Base-by-base conservation (phyloP, 2,888 invertebrate genomes). In the Bembecia ichneumoniformis region DNA sequence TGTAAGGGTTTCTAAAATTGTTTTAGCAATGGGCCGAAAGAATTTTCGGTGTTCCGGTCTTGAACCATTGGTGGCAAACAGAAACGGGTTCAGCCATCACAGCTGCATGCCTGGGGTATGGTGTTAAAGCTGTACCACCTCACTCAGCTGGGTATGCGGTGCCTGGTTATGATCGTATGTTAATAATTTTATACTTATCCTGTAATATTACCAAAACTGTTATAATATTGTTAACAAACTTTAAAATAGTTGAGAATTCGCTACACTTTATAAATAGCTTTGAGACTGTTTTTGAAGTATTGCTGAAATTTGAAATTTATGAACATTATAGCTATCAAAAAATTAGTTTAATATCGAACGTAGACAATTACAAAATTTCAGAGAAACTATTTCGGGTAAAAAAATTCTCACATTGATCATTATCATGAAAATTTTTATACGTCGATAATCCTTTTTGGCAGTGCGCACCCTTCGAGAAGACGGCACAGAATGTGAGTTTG, bases 11-110 rank as follows among this genome's bases (percentile, higher is more conserved):
- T 16, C 7, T 44, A 48, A 14, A 14, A 17, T 48, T 28, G 9
- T 62, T 62, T 11, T 59, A 87, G 88, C 73, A 75, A 58, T 88
- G 88, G 88, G 76, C 84, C 0, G 87, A 87, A 58, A 73, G 76
- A 2, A 72, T 86, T n/a, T 84, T 87, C 55, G 70, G 71, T 7
- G 86, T 83, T 10, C 82, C 87, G 1, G 75, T 96, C 3, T 74
- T 96, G 49, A 97, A 98, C 74, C 95, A 98, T 75, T 98, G 97
- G 97, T 98, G 98, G 97, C 98, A 98, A 84, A 97, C 98, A 1
- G 98, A 98, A 81, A 94, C 96, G 0, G 97, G 97, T 0, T 95
- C 96, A 53, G 92, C 96, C 0, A 94, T 98, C 51, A 95, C 96
- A 0, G 93, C 96, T 0, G 91, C 94, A 0, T 95, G 95, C 66